These are phyloP conservation scores for Hirtodrosophila histrioides DNA, from an alignment of 2,888 invertebrate genomes.

Conservation along the genomic window DNA sequence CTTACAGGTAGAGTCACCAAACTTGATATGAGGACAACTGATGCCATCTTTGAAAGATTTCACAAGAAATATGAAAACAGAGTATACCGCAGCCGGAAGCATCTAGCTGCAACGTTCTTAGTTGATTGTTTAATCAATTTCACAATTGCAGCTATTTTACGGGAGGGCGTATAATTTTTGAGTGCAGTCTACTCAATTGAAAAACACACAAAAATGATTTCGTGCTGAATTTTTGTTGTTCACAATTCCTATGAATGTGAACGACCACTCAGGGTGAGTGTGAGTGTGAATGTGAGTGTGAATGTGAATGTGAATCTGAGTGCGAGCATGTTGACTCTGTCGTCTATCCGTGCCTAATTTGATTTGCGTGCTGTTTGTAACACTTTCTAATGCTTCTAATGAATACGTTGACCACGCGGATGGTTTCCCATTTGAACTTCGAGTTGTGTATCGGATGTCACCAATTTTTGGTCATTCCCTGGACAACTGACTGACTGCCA, in stretches of 20 bases:
- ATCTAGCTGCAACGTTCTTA: too few species aligned
- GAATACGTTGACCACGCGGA: slow-evolving; percentile 19
- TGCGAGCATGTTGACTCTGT: slow-evolving; percentile 3
- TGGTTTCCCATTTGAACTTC: slow-evolving; percentile 21
- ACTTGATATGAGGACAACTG: too few species aligned
- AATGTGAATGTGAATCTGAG: slow-evolving; percentile 5
- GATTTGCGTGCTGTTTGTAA: slow-evolving; percentile 58
- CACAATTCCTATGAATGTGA: slow-evolving; percentile 14
- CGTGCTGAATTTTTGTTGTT: slow-evolving; percentile 30
- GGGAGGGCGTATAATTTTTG: too few species aligned
- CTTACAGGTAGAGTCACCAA: too few species aligned
- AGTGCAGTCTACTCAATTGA: slow-evolving; percentile 6
- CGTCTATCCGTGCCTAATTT: slow-evolving; percentile 27
- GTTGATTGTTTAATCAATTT: too few species aligned
- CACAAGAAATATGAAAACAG: too few species aligned
- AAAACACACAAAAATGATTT: slow-evolving; percentile 16
- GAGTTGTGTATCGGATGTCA: slow-evolving; percentile 49
- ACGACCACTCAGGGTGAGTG: slow-evolving; percentile 1
- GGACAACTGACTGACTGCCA: slow-evolving; percentile 14
- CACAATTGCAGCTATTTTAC: too few species aligned
- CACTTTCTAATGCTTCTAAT: slow-evolving; percentile 68
- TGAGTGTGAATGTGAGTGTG: slow-evolving; percentile 6
- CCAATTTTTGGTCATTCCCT: slow-evolving; percentile 35
- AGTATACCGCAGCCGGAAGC: too few species aligned
- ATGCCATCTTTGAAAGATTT: too few species aligned